Percentiles rank a stretch among this genome's conserved stretches.
phyloP scores from a whole-genome alignment of 1,140 invertebrate species.

The Drosophila burlai region DNA sequence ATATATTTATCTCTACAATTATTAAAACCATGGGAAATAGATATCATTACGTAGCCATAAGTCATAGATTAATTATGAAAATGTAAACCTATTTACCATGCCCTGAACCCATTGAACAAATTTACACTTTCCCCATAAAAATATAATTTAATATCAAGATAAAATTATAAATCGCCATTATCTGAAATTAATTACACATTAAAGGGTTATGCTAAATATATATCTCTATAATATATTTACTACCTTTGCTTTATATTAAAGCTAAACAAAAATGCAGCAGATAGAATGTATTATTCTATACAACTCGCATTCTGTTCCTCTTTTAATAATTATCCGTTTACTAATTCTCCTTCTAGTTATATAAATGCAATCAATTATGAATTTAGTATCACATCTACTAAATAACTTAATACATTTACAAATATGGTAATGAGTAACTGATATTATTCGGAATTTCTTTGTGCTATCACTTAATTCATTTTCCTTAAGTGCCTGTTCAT shows the following conservation, averaged over 20 bases:
- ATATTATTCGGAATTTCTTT: slow-evolving; percentile 5
- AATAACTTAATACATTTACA: slow-evolving; percentile 1
- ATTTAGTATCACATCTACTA: background rate
- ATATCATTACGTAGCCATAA: background rate
- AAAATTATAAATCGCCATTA: background rate
- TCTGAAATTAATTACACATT: background rate
- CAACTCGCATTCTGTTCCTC: too few species aligned
- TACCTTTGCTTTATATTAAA: background rate
- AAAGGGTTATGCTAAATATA: background rate
- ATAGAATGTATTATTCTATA: background rate
- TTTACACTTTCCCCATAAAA: background rate
- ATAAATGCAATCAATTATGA: background rate
- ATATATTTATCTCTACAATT: background rate
- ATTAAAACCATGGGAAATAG: background rate
- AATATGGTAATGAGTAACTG: slow-evolving; percentile 9
- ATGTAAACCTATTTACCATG: too few species aligned
- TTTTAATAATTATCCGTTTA: background rate
- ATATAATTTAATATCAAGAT: background rate
- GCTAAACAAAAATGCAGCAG: background rate
- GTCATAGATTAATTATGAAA: background rate
- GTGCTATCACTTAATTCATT: slow-evolving; percentile 32
- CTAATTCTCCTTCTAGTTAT: too few species aligned
- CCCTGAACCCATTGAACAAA: background rate
- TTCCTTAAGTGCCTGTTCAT: slow-evolving; percentile 33
- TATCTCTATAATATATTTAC: background rate